These are phyloP conservation scores for Dendrolimus pini DNA, from an alignment of 2,888 invertebrate species.

Conservation along the genomic window DNA sequence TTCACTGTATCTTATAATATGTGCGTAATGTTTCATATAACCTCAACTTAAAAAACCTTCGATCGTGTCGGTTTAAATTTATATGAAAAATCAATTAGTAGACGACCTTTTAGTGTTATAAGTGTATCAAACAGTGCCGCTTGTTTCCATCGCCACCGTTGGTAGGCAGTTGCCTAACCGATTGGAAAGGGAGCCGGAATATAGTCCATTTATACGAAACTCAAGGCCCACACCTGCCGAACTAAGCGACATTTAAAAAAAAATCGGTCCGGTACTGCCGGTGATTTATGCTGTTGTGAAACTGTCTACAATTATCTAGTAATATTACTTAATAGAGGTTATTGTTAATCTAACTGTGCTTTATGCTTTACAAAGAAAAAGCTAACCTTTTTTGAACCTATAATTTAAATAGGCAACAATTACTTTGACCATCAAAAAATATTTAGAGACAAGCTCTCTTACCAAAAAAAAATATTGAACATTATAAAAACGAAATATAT, in stretches of 20 bases:
- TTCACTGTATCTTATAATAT: too few species aligned
- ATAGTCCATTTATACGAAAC: slow-evolving; percentile 34
- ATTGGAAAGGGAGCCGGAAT: slow-evolving; percentile 68
- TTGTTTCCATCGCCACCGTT: slow-evolving; percentile 26
- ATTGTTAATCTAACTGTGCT: too few species aligned
- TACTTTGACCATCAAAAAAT: too few species aligned
- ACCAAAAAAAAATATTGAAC: too few species aligned
- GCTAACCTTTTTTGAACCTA: too few species aligned
- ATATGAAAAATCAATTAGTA: slow-evolving; percentile 17
- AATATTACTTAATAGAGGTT: too few species aligned
- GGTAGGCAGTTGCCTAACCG: slow-evolving; percentile 33
- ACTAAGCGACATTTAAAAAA: slow-evolving; percentile 42
- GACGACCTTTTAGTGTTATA: slow-evolving; percentile 24
- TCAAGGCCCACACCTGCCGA: slow-evolving; percentile 52
- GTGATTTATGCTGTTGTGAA: slow-evolving; percentile 25
- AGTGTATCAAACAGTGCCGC: slow-evolving; percentile 35
- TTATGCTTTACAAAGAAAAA: too few species aligned
- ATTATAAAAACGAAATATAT: too few species aligned
- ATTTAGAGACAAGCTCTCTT: too few species aligned
- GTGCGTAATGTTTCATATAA: background rate
- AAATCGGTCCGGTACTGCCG: slow-evolving; percentile 23
- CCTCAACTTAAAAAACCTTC: background rate
- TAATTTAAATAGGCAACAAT: too few species aligned
- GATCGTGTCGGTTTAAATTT: slow-evolving; percentile 7
- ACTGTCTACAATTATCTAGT: slow-evolving; percentile 11